Evolutionary conservation across 2,113 vertebrate genomes (phyloP).

Genomic region (Felis chaus): DNA sequence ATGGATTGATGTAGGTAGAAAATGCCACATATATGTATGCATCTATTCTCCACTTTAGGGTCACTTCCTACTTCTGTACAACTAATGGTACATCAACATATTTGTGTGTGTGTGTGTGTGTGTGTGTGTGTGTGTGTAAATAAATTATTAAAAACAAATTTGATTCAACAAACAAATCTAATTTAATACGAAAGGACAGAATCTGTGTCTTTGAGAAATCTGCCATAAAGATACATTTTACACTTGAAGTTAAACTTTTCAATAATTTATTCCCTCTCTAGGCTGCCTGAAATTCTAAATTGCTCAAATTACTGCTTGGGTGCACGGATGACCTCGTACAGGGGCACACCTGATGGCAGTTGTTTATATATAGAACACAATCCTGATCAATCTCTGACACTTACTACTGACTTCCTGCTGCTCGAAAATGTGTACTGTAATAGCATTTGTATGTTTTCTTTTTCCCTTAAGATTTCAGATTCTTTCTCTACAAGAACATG

Average conservation of each 20-base stretch:
- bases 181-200: not conserved
- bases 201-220: constrained; percentile 59
- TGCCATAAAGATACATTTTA: constrained; percentile 51
- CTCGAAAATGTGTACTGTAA: constrained; percentile 82
- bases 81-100: not conserved
- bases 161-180: not conserved
- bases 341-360: constrained; percentile 68
- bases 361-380: constrained; percentile 81
- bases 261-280: constrained; percentile 72
- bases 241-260: constrained; percentile 72
- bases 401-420: constrained; percentile 83
- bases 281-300: constrained; percentile 70
- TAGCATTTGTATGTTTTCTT: constrained; percentile 85
- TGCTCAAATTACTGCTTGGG: constrained; percentile 65
- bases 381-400: constrained; percentile 86
- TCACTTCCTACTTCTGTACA: not conserved
- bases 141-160: constrained; percentile 45
- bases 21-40: not conserved
- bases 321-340: constrained; percentile 66
- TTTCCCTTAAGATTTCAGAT: constrained; percentile 81
- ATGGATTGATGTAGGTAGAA: not conserved
- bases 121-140: not conserved
- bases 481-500: constrained; percentile 78
- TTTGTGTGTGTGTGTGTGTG: not conserved
- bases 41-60: not conserved